phyloP scores from a whole-genome alignment of 2,888 invertebrate genomes.

The Cheilosia vulpina region DNA sequence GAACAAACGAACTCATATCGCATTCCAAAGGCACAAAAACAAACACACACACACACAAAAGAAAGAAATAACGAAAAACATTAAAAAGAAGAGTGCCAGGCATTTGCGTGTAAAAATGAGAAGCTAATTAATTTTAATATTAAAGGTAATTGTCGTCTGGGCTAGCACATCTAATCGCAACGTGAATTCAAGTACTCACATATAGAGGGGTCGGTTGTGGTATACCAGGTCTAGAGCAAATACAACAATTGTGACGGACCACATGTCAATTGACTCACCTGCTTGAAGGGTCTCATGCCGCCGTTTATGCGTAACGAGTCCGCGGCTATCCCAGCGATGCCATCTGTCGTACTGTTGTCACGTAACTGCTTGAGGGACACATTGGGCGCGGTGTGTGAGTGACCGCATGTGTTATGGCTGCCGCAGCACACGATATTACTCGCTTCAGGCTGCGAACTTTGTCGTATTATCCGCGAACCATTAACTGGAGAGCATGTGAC shows the following conservation, averaged over 20 bases:
- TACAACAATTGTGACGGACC: conserved; percentile 53
- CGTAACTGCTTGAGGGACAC: conserved; percentile 94
- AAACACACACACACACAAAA: neutral
- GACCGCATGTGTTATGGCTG: conserved; percentile 86
- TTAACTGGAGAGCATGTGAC: conserved; percentile 88
- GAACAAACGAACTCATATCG: conserved; percentile 5
- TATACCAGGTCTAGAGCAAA: conserved; percentile 57
- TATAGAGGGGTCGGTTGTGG: conserved; percentile 49
- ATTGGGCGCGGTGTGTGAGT: conserved; percentile 89
- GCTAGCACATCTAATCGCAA: conserved; percentile 73
- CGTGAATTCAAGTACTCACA: conserved; percentile 67
- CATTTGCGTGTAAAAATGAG: conserved; percentile 64
- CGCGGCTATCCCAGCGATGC: conserved; percentile 97
- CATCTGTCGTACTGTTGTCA: conserved; percentile 89
- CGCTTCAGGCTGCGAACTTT: conserved; percentile 83
- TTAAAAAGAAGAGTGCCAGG: conserved; percentile 40
- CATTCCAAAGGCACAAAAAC: neutral
- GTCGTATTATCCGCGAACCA: conserved; percentile 92
- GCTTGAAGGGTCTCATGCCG: conserved; percentile 97
- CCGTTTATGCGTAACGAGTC: conserved; percentile 98
- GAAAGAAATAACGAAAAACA: neutral
- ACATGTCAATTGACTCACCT: conserved; percentile 86
- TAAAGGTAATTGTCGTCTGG: conserved; percentile 74
- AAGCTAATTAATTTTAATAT: conserved; percentile 70
- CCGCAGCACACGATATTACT: conserved; percentile 85